Base-by-base conservation (phyloP, 2,888 invertebrate genomes). In the Augiades crinisus region DNA sequence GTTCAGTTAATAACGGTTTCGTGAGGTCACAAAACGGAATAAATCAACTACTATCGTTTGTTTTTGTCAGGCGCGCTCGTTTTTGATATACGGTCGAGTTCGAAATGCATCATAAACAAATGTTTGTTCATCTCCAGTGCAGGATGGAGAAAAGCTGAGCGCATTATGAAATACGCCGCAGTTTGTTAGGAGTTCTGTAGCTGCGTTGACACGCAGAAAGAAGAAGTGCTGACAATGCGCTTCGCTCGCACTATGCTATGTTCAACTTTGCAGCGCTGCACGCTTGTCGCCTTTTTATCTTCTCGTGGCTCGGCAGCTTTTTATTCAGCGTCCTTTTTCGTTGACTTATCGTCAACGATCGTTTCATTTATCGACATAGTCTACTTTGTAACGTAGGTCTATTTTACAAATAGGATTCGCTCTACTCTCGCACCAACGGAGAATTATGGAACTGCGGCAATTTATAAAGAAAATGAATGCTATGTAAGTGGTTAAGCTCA, bases 401-500 rank as follows among this genome's bases (percentile, higher is more conserved):
- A 65, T 68, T 71, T 59, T 51, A 63, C 59, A 56, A 61, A 62
- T 45, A 55, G 60, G 57, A 53, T 67, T 73, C 55, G 41, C 40
- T 21, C 22, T 6, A 21, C 24, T 10, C 46, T 19, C 33, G 27
- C 43, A 54, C 53, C 53, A 45, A 46, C 52, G 50, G 37, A 34
- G 49, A 45, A 49, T 55, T 53, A 51, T 47, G 37, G 40, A 43
- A 53, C 45, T 45, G 36, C 33, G 65, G 66, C 68, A 67, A 78
- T 77, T 77, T 68, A 77, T 74, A 70, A 76, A 72, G 70, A 58
- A 75, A 78, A 80, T 77, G 75, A 77, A 75, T 77, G 74, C 59
- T n/a, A n/a, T 72, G 63, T 78, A 76, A 80, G 69, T 71, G 78
- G 73, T 78, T 75, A 73, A 76, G 67, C n/a, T n/a, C n/a, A n/a